Conservation (phyloP, 2,113 vertebrate genomes). For the Lophura nycthemera region DNA sequence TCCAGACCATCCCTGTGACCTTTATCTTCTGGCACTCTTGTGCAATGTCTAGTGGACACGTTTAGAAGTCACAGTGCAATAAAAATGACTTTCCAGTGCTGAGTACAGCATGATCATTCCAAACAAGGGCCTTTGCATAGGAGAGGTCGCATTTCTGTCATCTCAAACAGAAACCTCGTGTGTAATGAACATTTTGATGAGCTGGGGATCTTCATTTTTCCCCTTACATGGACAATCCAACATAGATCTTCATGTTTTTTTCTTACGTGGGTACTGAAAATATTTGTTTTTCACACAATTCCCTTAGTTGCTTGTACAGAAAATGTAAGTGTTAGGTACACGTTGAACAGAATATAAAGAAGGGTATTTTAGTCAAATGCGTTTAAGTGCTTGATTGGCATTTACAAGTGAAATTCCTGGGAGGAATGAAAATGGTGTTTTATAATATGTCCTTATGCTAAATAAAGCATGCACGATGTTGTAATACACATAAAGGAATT, state of each 20-base stretch:
- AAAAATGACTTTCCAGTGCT: constrained; percentile 18
- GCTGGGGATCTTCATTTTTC: neutral
- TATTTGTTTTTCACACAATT: neutral
- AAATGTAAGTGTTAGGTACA: neutral
- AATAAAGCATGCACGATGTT: neutral
- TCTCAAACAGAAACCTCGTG: neutral
- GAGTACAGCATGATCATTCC: neutral
- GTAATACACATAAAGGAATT: neutral
- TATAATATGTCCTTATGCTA: neutral
- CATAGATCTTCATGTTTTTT: neutral
- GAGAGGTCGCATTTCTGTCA: neutral
- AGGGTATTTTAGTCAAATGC: neutral
- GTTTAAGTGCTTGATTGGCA: neutral
- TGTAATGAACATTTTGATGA: neutral
- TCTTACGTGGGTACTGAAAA: neutral
- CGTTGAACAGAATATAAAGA: neutral
- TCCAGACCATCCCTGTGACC: constrained; percentile 17
- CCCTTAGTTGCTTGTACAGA: neutral
- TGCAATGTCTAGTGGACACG: neutral
- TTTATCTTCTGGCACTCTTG: constrained; percentile 41
- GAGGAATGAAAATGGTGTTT: neutral
- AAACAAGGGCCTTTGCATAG: neutral
- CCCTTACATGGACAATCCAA: neutral
- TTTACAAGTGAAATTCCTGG: neutral
- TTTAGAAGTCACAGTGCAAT: constrained; percentile 41